Base-by-base conservation (phyloP, 2,113 vertebrate genomes). In the Hippolais icterina region DNA sequence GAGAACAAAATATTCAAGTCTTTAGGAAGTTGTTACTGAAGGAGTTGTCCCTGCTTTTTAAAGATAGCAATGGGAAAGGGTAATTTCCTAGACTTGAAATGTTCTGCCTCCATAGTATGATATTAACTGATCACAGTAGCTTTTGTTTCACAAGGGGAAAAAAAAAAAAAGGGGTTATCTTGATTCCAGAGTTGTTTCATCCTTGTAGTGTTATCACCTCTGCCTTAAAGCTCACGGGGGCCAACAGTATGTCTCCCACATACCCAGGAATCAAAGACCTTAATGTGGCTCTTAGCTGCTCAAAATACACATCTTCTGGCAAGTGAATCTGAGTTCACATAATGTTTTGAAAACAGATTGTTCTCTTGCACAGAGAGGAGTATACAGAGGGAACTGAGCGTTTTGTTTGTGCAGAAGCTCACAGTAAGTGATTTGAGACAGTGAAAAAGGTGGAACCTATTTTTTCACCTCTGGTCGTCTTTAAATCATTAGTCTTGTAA, bases 381-480 rank as follows among this genome's bases (percentile, higher is more conserved):
- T 60, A 47, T 29, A n/a, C 44, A 16, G 61, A 79, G 18, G 57
- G 24, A 75, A 25, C 31, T n/a, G 54, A 23, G 16, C 5, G 10
- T 23, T 68, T 87, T 87, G 18, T 83, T n/a, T n/a, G n/a, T n/a
- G 47, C 6, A 7, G 33, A 79, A 65, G 46, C n/a, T 87, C 60
- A 44, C 14, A 6, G 21, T 35, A 21, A 41, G 17, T 39, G 53
- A 93, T 35, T 10, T 25, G 44, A 63, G 83, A 54, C 83, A 86
- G 66, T 71, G 74, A 52, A 71, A 53, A 81, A 86, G 60, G 78
- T 82, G n/a, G 81, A 95, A 95, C 11, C 39, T 61, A 1, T 72
- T 94, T 85, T 57, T 91, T 87, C 49, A 75, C 33, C 21, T 75
- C 21, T 89, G 35, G 35, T 75, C 33, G 41, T 87, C 52, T 89